Conservation (phyloP, 2,113 vertebrate genomes). For the Sceloporus undulatus region DNA sequence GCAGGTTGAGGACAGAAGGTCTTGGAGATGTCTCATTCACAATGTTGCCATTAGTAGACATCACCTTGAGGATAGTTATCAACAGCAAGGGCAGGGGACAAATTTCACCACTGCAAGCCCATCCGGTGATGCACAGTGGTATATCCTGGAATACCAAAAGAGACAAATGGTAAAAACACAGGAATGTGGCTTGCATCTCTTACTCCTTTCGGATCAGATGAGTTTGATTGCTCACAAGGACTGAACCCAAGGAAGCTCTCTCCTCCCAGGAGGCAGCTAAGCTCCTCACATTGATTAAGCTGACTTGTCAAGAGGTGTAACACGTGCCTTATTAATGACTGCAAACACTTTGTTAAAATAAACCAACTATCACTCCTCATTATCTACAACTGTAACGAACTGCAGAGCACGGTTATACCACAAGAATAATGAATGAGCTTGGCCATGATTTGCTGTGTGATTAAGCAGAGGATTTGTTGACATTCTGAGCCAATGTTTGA, state of each 20-base stretch:
- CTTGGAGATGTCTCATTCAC: too few species aligned
- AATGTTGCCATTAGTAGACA: too few species aligned
- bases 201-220: not conserved
- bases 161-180: not conserved
- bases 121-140: too few species aligned
- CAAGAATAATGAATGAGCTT: constrained; percentile 15
- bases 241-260: not conserved
- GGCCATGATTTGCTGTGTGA: not conserved
- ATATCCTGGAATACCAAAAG: too few species aligned
- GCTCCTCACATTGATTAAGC: constrained; percentile 13
- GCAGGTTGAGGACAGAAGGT: too few species aligned
- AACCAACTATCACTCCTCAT: constrained; percentile 26
- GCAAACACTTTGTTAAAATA: constrained; percentile 9
- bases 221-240: not conserved
- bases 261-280: not conserved
- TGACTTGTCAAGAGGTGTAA: constrained; percentile 11
- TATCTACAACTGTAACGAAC: constrained; percentile 23
- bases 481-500: not conserved
- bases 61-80: too few species aligned
- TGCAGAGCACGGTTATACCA: not conserved
- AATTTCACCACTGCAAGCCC: too few species aligned
- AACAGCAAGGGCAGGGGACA: too few species aligned
- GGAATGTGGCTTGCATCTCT: not conserved
- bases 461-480: not conserved
- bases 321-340: constrained; percentile 9